Evolutionary conservation across 2,797 vertebrate species (phyloP).

Genomic region (Cottoperca gobio): DNA sequence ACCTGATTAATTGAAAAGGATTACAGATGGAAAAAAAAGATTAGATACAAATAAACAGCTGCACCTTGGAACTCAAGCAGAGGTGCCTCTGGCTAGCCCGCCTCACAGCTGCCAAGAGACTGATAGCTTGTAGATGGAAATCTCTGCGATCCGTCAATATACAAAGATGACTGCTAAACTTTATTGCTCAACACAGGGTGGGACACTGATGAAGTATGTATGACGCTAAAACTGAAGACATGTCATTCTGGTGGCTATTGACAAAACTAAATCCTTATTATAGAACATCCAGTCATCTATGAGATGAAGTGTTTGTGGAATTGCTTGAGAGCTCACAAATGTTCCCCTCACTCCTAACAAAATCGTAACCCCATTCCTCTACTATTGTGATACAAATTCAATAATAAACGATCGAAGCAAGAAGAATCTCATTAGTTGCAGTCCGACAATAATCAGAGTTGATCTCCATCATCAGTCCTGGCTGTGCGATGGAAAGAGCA

Average conservation of each 20-base stretch:
- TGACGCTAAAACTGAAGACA: neutral
- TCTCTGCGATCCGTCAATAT: constrained; percentile 37
- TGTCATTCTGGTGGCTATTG: neutral
- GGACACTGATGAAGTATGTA: constrained; percentile 12
- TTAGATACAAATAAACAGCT: constrained; percentile 4
- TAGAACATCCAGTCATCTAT: neutral
- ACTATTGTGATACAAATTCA: neutral
- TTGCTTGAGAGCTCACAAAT: neutral
- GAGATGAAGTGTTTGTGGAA: neutral
- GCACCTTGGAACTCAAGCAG: neutral
- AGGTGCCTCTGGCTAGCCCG: constrained; percentile 5
- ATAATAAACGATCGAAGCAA: neutral
- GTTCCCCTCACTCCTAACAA: neutral
- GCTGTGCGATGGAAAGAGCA: neutral
- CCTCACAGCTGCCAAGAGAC: constrained; percentile 28
- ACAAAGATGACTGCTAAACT: constrained; percentile 30
- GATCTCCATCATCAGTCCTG: neutral
- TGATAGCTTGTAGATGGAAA: constrained; percentile 22
- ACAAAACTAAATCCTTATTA: neutral
- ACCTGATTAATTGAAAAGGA: constrained; percentile 13
- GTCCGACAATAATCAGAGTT: neutral
- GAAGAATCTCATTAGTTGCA: neutral
- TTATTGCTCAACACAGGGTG: neutral
- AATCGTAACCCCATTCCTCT: neutral
- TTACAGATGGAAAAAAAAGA: neutral